A percentile compares a stretch with the other conserved stretches of the same genome.
phyloP scores from a whole-genome alignment of 2,888 invertebrate species.

The Agrochola litura region DNA sequence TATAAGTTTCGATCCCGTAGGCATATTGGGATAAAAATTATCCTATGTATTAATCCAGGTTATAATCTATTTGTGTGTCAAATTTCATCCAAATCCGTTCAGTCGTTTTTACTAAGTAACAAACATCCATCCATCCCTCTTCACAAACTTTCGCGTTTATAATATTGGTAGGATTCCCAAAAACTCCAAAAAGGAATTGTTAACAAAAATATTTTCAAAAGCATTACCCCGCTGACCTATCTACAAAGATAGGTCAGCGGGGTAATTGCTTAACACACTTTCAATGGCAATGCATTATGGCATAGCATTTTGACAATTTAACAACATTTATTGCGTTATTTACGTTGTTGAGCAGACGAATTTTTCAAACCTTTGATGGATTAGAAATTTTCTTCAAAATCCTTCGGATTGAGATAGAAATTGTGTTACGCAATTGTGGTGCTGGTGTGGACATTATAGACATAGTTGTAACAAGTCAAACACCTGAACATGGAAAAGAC shows the following conservation, averaged over 20 bases:
- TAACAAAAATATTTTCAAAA: background rate
- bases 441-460: no score
- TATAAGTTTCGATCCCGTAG: no score
- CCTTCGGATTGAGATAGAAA: background rate
- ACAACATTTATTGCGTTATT: background rate
- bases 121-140: no score
- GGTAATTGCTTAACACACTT: background rate
- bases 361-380: background rate
- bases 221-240: no score
- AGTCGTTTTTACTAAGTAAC: no score
- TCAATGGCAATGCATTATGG: background rate
- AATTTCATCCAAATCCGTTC: no score
- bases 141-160: no score
- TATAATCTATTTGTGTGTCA: no score
- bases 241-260: background rate
- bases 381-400: background rate
- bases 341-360: background rate
- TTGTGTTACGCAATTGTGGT: no score
- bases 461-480: background rate
- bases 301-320: background rate
- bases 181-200: background rate
- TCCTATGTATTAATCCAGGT: no score
- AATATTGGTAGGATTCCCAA: background rate
- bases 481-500: background rate
- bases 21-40: no score